Evolutionary conservation across 2,113 vertebrate genomes (phyloP).

Genomic region (Oceanodroma tethys): DNA sequence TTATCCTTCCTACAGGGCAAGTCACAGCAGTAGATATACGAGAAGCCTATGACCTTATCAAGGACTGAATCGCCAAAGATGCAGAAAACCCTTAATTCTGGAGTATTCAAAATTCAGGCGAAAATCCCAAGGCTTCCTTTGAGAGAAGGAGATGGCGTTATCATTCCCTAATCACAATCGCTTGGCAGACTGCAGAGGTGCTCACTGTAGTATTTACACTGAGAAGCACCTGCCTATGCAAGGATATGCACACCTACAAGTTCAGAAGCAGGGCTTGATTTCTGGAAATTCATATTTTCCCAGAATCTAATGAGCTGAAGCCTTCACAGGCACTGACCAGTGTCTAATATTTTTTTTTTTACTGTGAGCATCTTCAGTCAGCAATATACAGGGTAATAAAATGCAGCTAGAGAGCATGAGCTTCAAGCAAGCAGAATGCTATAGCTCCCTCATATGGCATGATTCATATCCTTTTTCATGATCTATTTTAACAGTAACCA

Average conservation of each 20-base stretch:
- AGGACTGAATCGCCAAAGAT: not conserved
- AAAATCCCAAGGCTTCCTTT: not conserved
- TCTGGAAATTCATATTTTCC: not conserved
- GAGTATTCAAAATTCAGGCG: not conserved
- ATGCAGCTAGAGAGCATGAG: not conserved
- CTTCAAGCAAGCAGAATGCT: not conserved
- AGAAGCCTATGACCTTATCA: not conserved
- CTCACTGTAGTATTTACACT: not conserved
- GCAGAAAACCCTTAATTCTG: not conserved
- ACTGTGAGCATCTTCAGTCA: not conserved
- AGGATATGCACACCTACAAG: accelerated
- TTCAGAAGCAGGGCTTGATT: not conserved
- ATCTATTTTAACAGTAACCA: not conserved
- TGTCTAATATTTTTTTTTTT: not conserved
- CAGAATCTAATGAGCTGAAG: not conserved
- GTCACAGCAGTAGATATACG: not conserved
- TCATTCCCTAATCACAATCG: not conserved
- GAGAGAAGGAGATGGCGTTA: not conserved
- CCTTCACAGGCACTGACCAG: not conserved
- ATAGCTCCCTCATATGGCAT: not conserved
- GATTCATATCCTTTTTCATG: not conserved
- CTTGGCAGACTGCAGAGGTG: not conserved
- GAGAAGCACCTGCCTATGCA: not conserved
- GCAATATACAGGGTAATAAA: not conserved
- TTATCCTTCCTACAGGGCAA: not conserved